These are phyloP conservation scores for Alloscopus bannaensis DNA, from an alignment of 2,888 invertebrate species.

Conservation along the genomic window DNA sequence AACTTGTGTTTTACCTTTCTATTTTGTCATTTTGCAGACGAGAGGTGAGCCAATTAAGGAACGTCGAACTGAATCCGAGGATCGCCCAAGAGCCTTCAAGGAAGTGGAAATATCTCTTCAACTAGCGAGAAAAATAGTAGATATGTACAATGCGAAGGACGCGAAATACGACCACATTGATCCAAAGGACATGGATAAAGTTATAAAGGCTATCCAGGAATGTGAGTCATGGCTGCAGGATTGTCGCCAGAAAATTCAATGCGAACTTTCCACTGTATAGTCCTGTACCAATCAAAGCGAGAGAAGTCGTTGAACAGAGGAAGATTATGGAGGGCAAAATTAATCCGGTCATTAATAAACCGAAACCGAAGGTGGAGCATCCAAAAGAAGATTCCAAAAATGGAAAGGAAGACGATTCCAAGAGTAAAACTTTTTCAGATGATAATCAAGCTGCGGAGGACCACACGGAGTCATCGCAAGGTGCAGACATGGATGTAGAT, in stretches of 20 bases:
- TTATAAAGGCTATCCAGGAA: constrained; percentile 82
- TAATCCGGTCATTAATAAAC: constrained; percentile 88
- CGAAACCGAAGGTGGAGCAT: constrained; percentile 83
- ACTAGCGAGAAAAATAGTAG: constrained; percentile 86
- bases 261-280: constrained; percentile 35
- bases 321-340: constrained; percentile 78
- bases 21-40: constrained; percentile 24
- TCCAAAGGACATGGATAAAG: constrained; percentile 86
- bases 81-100: constrained; percentile 87
- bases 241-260: constrained; percentile 77
- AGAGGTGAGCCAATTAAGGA: constrained; percentile 87
- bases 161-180: constrained; percentile 84
- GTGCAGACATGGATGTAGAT: constrained; percentile 77
- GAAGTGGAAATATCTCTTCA: constrained; percentile 87
- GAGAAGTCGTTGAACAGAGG: constrained; percentile 75
- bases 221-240: constrained; percentile 90
- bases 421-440: constrained; percentile 54
- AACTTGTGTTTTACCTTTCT: constrained; percentile 3
- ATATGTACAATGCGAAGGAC: constrained; percentile 81
- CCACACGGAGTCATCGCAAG: constrained; percentile 74
- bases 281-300: constrained; percentile 55
- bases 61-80: constrained; percentile 87
- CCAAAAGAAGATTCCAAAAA: constrained; percentile 77
- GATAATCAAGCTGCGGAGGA: constrained; percentile 31
- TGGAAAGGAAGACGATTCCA: constrained; percentile 51